Conservation (phyloP, 1,140 invertebrate genomes). For the Rhopalosiphum maidis region DNA sequence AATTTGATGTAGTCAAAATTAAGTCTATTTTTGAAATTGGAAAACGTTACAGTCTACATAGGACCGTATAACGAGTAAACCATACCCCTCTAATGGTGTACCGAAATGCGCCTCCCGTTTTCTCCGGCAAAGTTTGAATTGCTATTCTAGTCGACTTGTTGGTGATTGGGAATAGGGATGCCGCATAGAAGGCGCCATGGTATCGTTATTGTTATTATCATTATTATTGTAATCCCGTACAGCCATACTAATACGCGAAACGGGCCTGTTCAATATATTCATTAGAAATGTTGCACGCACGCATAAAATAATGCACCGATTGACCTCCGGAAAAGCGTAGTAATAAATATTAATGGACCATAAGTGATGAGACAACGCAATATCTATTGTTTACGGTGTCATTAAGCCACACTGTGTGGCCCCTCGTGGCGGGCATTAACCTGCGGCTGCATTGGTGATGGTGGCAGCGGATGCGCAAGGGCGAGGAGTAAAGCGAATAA, state of each 20-base stretch:
- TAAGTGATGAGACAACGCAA: not conserved
- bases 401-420: not conserved
- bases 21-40: not conserved
- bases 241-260: not conserved
- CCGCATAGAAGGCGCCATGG: not conserved
- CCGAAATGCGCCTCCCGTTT: not conserved
- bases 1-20: not conserved
- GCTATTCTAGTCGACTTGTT: not conserved
- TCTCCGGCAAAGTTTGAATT: not conserved
- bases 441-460: not conserved
- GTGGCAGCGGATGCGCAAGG: not conserved
- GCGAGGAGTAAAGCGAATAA: not conserved
- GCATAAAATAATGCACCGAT: slow-evolving; percentile 12
- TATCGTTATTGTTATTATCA: not conserved
- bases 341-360: slow-evolving; percentile 9
- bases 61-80: not conserved
- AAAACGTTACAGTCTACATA: not conserved
- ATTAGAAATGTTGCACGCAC: slow-evolving; percentile 17
- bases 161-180: not conserved
- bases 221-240: not conserved
- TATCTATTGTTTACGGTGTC: slow-evolving; percentile 24
- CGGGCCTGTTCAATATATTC: not conserved
- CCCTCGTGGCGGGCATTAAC: not conserved
- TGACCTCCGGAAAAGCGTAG: slow-evolving; percentile 33
- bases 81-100: not conserved